Percentiles rank a stretch among this genome's conserved stretches.
These are phyloP conservation scores for Neoitamus cyanurus DNA, from an alignment of 2,888 invertebrate species.

Conservation along the genomic window DNA sequence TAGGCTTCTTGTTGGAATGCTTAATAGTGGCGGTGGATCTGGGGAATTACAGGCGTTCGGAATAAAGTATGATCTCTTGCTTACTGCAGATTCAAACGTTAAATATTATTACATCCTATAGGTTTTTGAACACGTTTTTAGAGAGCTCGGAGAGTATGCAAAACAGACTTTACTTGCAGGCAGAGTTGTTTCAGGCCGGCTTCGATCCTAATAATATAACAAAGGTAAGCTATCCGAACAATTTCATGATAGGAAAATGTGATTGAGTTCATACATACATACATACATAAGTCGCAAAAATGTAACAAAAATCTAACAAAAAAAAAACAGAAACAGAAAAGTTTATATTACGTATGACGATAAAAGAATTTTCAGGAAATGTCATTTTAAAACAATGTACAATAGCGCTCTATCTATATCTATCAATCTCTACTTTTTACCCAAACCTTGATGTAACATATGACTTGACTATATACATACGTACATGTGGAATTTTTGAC, in stretches of 20 bases:
- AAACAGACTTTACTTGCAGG: conserved; percentile 84
- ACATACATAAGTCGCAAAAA: no score
- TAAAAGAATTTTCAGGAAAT: no score
- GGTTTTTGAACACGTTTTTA: conserved; percentile 85
- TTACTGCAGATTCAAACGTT: background rate
- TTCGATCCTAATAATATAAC: conserved; percentile 71
- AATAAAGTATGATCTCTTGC: conserved; percentile 67
- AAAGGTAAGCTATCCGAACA: conserved; percentile 61
- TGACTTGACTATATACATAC: no score
- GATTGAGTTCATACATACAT: no score
- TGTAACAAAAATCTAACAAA: no score
- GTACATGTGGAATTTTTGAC: no score
- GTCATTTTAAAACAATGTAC: no score
- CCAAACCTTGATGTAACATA: no score
- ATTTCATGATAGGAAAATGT: background rate
- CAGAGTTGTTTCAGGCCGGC: conserved; percentile 85
- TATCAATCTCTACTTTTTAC: no score
- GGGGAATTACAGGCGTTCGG: conserved; percentile 83
- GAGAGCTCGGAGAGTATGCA: conserved; percentile 81
- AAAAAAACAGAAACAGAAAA: no score
- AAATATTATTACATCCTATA: conserved; percentile 47
- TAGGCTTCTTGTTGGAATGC: conserved; percentile 88
- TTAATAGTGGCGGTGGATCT: conserved; percentile 80
- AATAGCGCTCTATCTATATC: no score
- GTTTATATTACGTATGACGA: no score